Evolutionary conservation across 2,113 vertebrate genomes (phyloP).

Genomic region (Centropus unirufus): DNA sequence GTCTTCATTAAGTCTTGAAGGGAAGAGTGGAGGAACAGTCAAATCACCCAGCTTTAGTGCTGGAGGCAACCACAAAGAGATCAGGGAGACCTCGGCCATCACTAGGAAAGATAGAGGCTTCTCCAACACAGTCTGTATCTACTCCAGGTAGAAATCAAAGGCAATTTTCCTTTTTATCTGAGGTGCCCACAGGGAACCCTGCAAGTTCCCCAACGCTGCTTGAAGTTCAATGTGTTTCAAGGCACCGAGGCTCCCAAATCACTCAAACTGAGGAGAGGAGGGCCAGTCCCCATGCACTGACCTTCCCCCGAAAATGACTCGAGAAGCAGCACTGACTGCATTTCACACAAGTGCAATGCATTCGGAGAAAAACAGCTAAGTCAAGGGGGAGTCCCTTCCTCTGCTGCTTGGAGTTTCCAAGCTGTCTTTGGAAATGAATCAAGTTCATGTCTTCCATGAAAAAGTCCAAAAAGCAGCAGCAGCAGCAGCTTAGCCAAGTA

Average conservation of each 20-base stretch:
- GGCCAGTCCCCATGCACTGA: neutral
- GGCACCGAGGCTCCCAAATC: neutral
- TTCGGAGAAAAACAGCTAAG: slow-evolving; percentile 4
- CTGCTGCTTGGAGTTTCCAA: slow-evolving; percentile 51
- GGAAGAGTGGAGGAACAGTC: neutral
- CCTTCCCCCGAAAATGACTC: neutral
- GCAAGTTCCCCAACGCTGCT: neutral
- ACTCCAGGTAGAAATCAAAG: neutral
- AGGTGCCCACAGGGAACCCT: neutral
- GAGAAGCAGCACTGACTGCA: neutral
- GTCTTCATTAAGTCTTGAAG: neutral
- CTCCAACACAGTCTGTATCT: neutral
- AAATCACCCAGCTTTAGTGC: neutral
- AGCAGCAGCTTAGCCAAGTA: slow-evolving; percentile 5
- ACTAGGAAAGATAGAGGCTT: neutral
- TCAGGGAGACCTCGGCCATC: neutral
- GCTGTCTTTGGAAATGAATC: slow-evolving; percentile 43
- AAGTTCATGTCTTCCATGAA: slow-evolving; percentile 40
- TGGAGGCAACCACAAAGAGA: neutral
- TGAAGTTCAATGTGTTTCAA: neutral
- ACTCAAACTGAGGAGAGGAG: neutral
- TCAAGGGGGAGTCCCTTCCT: slow-evolving; percentile 31
- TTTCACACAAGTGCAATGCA: neutral
- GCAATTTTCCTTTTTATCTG: neutral
- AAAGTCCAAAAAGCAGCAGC: slow-evolving; percentile 7